Evolutionary conservation across 2,113 vertebrate genomes (phyloP).

Genomic region (Potamarius usumacintae): DNA sequence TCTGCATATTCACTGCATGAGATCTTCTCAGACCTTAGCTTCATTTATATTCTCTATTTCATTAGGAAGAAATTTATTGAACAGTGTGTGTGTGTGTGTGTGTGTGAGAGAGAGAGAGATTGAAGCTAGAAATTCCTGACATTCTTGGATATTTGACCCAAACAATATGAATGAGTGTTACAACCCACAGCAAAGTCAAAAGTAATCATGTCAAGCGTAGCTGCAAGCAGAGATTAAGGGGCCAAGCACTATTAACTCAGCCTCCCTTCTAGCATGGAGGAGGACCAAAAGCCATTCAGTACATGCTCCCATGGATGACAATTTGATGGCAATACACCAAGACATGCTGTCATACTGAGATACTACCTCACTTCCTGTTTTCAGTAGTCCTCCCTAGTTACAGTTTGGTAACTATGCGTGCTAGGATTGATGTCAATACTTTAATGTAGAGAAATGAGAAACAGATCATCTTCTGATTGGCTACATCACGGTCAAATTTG

Average conservation of each 20-base stretch:
- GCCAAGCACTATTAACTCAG: background rate
- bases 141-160: background rate
- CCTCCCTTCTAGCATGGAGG: background rate
- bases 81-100: background rate
- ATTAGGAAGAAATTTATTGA: background rate
- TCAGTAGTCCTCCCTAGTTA: background rate
- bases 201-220: background rate
- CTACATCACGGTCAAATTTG: background rate
- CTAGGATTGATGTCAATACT: background rate
- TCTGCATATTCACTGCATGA: background rate
- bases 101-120: background rate
- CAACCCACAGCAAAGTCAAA: background rate
- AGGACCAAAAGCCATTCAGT: background rate
- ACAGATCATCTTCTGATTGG: background rate
- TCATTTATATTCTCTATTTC: background rate
- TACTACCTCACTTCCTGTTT: background rate
- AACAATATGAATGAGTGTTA: background rate
- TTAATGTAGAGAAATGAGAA: background rate
- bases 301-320: background rate
- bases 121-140: background rate
- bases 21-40: slow-evolving; percentile 1
- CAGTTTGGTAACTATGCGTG: background rate
- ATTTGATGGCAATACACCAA: background rate
- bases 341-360: background rate
- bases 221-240: background rate